These are phyloP conservation scores for Valencia hispanica DNA, from an alignment of 2,797 vertebrate genomes.

Conservation along the genomic window DNA sequence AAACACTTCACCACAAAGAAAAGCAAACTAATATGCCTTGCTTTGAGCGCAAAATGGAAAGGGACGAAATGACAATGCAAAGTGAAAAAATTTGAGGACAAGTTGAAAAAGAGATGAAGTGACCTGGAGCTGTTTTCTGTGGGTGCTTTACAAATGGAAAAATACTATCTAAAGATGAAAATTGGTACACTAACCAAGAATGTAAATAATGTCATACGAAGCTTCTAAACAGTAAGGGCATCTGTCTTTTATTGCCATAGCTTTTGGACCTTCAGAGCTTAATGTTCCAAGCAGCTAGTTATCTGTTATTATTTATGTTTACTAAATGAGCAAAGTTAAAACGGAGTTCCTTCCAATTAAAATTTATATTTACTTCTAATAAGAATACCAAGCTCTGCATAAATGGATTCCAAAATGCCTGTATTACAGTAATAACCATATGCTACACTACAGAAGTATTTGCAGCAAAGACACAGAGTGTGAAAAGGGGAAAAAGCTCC, in stretches of 20 bases:
- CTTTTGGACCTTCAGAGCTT: background rate
- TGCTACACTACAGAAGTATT: background rate
- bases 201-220: background rate
- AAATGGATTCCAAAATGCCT: background rate
- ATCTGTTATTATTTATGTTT: background rate
- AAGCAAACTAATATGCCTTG: background rate
- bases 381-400: background rate
- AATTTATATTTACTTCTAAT: background rate
- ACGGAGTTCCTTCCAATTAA: background rate
- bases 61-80: background rate
- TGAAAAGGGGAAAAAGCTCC: background rate
- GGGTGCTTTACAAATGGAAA: background rate
- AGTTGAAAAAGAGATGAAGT: background rate
- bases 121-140: background rate
- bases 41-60: background rate
- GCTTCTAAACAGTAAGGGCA: background rate
- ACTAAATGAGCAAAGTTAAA: background rate
- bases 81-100: no score
- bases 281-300: background rate
- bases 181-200: background rate
- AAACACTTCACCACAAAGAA: background rate
- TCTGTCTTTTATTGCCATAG: background rate
- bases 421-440: background rate
- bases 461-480: background rate
- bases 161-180: background rate